A percentile compares a stretch with the other conserved stretches of the same genome.
Conservation (phyloP, 2,888 invertebrate genomes). For the Pyrochroa serraticornis region DNA sequence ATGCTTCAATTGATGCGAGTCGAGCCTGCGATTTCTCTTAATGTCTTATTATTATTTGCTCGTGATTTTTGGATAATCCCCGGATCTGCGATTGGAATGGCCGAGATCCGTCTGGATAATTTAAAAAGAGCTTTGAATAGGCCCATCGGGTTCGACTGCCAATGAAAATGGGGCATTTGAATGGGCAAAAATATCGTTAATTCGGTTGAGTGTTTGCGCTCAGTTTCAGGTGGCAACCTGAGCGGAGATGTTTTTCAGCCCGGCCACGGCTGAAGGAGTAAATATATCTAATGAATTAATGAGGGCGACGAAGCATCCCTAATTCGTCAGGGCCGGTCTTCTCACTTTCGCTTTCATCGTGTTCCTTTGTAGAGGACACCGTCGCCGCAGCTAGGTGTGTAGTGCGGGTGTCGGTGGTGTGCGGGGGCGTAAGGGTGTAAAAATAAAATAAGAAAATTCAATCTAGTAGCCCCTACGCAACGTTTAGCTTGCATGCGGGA, state of each 20-base stretch:
- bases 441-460: conserved; percentile 59
- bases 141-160: neutral
- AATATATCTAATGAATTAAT: conserved; percentile 10
- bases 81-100: neutral
- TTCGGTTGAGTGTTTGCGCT: neutral
- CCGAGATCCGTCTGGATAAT: neutral
- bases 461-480: conserved; percentile 57
- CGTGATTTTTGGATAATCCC: too few relatives aligned
- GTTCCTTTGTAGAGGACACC: conserved; percentile 34
- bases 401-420: conserved; percentile 41
- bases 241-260: neutral
- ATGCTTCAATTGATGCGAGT: too few relatives aligned
- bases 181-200: neutral
- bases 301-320: conserved; percentile 10
- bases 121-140: neutral
- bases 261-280: neutral
- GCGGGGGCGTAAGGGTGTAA: conserved; percentile 51
- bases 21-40: too few relatives aligned
- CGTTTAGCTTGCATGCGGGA: conserved; percentile 40
- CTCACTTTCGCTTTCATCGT: conserved; percentile 27
- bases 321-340: neutral
- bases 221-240: neutral
- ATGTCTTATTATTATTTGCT: too few relatives aligned
- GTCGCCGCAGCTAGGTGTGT: conserved; percentile 42
- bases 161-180: neutral